Conservation (phyloP, 53 echinoderm and acorn worm genomes). For the Astropecten irregularis region DNA sequence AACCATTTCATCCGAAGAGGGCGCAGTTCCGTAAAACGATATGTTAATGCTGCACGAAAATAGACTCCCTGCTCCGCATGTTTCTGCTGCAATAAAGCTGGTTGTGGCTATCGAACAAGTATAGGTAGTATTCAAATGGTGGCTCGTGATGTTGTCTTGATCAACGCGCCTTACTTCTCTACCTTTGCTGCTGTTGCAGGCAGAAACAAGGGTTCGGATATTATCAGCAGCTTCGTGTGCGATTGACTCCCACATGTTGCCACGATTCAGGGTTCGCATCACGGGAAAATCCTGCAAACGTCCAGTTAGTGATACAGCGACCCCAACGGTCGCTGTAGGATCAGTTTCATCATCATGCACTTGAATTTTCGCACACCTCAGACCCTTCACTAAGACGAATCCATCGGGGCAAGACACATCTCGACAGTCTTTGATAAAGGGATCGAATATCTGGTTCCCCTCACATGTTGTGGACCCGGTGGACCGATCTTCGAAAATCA, state of each 20-base stretch:
- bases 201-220: not conserved
- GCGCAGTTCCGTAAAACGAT: not conserved
- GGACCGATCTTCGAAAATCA: slow-evolving; percentile 4
- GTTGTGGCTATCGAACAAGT: not conserved
- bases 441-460: slow-evolving; percentile 32
- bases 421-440: slow-evolving; percentile 33
- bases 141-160: not conserved
- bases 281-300: not conserved
- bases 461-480: not conserved
- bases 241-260: not conserved
- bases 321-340: not conserved
- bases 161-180: not conserved
- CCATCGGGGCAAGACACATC: slow-evolving; percentile 1
- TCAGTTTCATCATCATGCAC: too few species aligned
- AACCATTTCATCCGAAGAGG: not conserved
- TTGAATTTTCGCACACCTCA: not conserved
- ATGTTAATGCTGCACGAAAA: not conserved
- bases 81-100: not conserved
- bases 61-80: not conserved
- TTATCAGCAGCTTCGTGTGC: not conserved
- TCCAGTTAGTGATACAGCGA: not conserved
- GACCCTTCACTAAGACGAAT: not conserved
- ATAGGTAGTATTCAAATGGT: not conserved
- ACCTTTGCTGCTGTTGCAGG: not conserved
- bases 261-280: not conserved